Evolutionary conservation across 2,888 invertebrate species (phyloP), one percentile per base, ranked within the genome.

Genomic region (Theretra japonica): DNA sequence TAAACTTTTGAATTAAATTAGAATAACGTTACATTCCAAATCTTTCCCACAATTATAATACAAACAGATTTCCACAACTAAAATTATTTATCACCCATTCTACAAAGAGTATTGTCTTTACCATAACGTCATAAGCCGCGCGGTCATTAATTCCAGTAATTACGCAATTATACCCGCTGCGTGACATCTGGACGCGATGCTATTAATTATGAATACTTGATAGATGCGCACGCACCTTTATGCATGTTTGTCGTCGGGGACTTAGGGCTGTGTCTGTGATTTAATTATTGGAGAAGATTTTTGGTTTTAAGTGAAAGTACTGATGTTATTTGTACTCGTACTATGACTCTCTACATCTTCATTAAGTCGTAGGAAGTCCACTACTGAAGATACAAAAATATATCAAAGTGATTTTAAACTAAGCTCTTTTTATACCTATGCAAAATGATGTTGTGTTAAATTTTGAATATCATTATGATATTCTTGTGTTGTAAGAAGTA

Each of bases 191-290:
- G 65, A 48, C 65, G 41, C 41, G 23, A 17, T 41, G 65, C 48
- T 41, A 23, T 41, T 48, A 65, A 65, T 65, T 65, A 65, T 48
- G 48, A 2, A 65, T 25, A 48, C 41, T 65, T 65, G 48, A 65
- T 65, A 60, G 60, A n/a, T 65, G 65, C 41, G 48, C 65, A 65
- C 65, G 65, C 65, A 65, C 65, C 65, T 65, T 65, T 62, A 62
- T 15, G 23, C 41, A 23, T 65, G 48, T 48, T 65, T 41, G 41
- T 15, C 48, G 30, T 7, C 33, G 4, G 53, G 17, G 19, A 4
- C 5, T 65, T 48, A 65, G 65, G 65, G 65, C 23, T 65, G 65
- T 23, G 6, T 17, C 53, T 53, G n/a, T 53, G 53, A 53, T n/a
- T n/a, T n/a, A 53, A 1, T 17, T 5, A 5, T 4, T 1, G 7